These are phyloP conservation scores for Andricus quercusramuli DNA, from an alignment of 2,888 invertebrate species.

Conservation along the genomic window DNA sequence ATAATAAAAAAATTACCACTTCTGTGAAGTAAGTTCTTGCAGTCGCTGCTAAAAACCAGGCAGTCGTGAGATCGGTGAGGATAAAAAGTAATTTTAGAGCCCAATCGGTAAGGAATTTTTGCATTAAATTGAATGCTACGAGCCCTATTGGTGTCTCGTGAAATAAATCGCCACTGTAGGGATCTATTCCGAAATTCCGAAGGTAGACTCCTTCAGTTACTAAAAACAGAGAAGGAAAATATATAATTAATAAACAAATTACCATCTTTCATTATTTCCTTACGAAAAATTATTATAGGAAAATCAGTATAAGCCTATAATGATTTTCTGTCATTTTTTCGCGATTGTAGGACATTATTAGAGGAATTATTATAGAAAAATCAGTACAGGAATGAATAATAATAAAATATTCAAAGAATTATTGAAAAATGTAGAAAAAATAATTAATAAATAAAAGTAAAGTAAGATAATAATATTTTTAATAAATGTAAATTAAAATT, in stretches of 20 bases:
- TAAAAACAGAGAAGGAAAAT: slow-evolving; percentile 71
- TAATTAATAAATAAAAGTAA: no score
- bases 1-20: slow-evolving; percentile 76
- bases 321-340: no score
- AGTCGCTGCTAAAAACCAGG: slow-evolving; percentile 85
- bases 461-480: no score
- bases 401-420: no score
- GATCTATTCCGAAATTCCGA: slow-evolving; percentile 88
- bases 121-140: slow-evolving; percentile 83
- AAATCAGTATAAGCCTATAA: no score
- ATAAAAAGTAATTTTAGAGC: slow-evolving; percentile 83
- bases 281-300: no score
- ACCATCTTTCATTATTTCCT: no score
- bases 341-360: no score
- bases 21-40: slow-evolving; percentile 85
- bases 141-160: slow-evolving; percentile 94
- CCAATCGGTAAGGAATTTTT: slow-evolving; percentile 67
- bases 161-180: slow-evolving; percentile 93
- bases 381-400: no score
- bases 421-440: no score
- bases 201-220: slow-evolving; percentile 94
- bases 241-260: background rate
- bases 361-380: no score
- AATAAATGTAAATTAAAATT: no score
- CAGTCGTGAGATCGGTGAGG: slow-evolving; percentile 87